phyloP scores from a whole-genome alignment of 2,113 vertebrate species.

The Crotalus viridis region DNA sequence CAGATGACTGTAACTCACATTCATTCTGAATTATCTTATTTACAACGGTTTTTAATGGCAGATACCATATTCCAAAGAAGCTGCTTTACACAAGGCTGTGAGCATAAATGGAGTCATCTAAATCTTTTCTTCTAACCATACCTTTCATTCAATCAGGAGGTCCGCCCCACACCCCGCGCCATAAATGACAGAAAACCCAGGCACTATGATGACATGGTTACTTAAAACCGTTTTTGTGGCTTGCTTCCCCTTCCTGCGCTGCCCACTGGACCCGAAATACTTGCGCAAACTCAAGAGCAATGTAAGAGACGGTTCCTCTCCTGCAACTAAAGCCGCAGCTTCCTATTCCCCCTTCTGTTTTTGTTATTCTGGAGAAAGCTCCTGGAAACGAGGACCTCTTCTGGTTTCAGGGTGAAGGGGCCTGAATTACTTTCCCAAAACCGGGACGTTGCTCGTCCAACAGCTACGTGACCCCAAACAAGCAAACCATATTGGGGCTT shows the following conservation, averaged over 20 bases:
- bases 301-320: background rate
- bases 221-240: background rate
- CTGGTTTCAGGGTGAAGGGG: background rate
- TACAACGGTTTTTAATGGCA: background rate
- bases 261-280: background rate
- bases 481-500: background rate
- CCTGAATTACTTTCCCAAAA: background rate
- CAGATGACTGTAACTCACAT: background rate
- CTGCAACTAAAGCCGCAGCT: background rate
- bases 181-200: background rate
- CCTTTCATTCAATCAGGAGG: background rate
- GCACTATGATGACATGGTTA: background rate
- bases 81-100: background rate
- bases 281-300: background rate
- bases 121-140: background rate
- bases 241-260: background rate
- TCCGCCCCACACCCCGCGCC: background rate
- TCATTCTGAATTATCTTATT: background rate
- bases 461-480: background rate
- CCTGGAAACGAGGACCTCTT: background rate
- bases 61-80: background rate
- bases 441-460: background rate
- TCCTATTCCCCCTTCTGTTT: background rate
- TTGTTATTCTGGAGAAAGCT: background rate
- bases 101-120: background rate